Percentiles rank a stretch among this genome's conserved stretches.
Conservation (phyloP, 2,113 vertebrate genomes). For the Corythornis vintsioides region DNA sequence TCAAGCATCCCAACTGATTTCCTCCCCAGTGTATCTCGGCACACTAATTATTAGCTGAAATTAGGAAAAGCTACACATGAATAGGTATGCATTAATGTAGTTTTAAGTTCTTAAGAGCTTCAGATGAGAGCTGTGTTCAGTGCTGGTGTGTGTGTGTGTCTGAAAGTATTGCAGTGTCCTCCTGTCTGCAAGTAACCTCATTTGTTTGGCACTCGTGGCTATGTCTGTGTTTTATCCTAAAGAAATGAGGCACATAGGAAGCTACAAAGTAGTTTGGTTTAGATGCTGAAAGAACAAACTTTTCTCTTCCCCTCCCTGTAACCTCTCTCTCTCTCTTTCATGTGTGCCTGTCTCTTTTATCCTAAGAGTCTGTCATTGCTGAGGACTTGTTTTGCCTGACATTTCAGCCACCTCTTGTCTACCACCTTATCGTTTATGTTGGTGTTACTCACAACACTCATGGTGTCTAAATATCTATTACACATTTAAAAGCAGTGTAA, state of each 20-base stretch:
- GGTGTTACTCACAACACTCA: neutral
- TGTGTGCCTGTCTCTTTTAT: neutral
- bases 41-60: conserved; percentile 35
- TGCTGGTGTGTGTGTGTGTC: neutral
- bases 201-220: neutral
- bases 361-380: neutral
- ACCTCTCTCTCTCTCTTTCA: neutral
- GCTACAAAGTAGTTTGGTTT: neutral
- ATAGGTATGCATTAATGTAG: neutral
- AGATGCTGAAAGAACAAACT: neutral
- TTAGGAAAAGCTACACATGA: neutral
- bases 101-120: neutral
- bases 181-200: neutral
- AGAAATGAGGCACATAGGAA: neutral
- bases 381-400: neutral
- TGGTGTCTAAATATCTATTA: neutral
- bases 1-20: conserved; percentile 18
- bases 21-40: conserved; percentile 15
- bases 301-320: neutral
- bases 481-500: neutral
- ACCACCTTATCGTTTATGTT: neutral
- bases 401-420: neutral
- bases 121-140: neutral
- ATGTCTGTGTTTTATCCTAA: neutral
- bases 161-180: neutral